Conservation (phyloP, 2,888 invertebrate species). For the Flexamia atlantica region DNA sequence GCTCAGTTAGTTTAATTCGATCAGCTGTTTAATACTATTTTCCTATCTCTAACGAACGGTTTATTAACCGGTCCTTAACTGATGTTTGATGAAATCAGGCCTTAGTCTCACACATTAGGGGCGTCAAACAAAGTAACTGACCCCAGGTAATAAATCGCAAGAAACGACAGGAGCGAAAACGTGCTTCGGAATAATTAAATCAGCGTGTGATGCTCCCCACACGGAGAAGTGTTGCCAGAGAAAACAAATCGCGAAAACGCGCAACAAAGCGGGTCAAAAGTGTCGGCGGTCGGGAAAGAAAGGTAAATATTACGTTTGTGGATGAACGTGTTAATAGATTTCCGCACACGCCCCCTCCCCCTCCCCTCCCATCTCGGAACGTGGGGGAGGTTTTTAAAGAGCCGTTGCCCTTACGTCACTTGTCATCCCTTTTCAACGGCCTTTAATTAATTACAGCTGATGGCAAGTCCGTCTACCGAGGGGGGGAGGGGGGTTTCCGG, state of each 20-base stretch:
- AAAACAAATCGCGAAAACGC: conserved; percentile 47
- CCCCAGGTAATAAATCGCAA: not conserved
- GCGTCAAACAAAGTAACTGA: conserved; percentile 29
- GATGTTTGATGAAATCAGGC: no score
- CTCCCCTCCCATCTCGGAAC: not conserved
- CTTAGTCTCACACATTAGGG: not conserved
- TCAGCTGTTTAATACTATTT: no score
- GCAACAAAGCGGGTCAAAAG: conserved; percentile 41
- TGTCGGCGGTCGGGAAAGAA: conserved; percentile 31
- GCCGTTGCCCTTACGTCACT: conserved; percentile 59
- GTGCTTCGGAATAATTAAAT: conserved; percentile 48
- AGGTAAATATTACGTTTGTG: conserved; percentile 53
- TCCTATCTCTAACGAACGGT: no score
- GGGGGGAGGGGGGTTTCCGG: conserved; percentile 56
- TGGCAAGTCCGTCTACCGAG: conserved; percentile 56
- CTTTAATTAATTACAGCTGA: conserved; percentile 64
- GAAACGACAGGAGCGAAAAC: conserved; percentile 4
- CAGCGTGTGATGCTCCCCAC: conserved; percentile 33
- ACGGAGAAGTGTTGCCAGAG: conserved; percentile 23
- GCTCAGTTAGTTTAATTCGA: no score
- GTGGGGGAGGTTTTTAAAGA: conserved; percentile 55
- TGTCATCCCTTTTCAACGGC: conserved; percentile 65
- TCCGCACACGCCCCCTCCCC: not conserved
- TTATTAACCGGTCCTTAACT: no score
- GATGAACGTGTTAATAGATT: conserved; percentile 52